A percentile compares a stretch with the other conserved stretches of the same genome.
Conservation (phyloP, 2,888 invertebrate genomes). For the Agapostemon virescens region DNA sequence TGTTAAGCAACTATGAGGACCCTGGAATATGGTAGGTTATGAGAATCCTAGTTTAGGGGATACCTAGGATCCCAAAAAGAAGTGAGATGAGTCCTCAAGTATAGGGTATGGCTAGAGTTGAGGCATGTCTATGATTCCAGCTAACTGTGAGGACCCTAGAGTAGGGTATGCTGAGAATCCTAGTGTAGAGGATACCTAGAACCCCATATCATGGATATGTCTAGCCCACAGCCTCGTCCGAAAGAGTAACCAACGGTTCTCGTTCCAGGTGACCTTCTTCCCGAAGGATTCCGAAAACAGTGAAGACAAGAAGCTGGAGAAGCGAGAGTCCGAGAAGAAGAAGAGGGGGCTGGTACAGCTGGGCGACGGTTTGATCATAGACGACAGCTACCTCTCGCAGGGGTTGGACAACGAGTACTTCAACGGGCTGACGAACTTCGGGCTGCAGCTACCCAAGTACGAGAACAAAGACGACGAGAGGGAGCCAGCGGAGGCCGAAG, state of each 20-base stretch:
- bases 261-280: conserved; percentile 66
- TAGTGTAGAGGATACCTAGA: background rate
- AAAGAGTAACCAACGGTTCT: background rate
- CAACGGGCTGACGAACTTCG: conserved; percentile 87
- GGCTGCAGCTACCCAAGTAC: conserved; percentile 82
- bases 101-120: background rate
- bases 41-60: too few species aligned
- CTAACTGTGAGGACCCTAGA: too few species aligned
- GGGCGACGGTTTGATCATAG: conserved; percentile 86
- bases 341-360: conserved; percentile 86
- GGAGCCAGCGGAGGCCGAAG: conserved; percentile 92
- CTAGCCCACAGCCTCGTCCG: too few species aligned
- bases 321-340: conserved; percentile 77
- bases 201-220: too few species aligned
- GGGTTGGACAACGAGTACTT: conserved; percentile 82
- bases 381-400: conserved; percentile 82
- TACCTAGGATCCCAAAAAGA: background rate
- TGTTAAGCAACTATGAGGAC: too few species aligned
- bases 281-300: conserved; percentile 23
- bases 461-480: conserved; percentile 84
- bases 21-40: too few species aligned
- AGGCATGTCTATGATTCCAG: too few species aligned
- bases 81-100: background rate
- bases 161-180: background rate
- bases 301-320: conserved; percentile 54